Evolutionary conservation across 2,888 invertebrate genomes (phyloP).

Genomic region (Sussaba pulchella): DNA sequence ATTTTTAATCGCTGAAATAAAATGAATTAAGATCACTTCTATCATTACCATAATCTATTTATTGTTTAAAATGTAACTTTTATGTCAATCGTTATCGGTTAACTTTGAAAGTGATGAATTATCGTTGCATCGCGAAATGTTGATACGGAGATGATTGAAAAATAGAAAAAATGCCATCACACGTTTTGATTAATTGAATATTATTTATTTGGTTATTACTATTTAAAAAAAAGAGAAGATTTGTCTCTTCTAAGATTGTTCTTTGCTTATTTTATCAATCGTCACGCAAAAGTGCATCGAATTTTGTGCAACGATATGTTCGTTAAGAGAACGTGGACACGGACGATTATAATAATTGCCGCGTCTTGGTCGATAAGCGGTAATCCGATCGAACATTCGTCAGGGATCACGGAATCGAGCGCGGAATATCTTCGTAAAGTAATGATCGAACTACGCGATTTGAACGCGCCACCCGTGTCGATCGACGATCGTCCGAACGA

Average conservation of each 20-base stretch:
- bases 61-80: constrained; percentile 32
- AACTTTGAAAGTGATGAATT: background rate
- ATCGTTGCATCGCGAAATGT: background rate
- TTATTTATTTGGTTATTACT: background rate
- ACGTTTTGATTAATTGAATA: background rate
- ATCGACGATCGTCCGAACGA: constrained; percentile 11
- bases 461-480: constrained; percentile 69
- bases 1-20: background rate
- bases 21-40: background rate
- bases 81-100: background rate
- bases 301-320: constrained; percentile 44
- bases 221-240: too few relatives aligned
- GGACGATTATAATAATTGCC: constrained; percentile 57
- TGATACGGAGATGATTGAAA: background rate
- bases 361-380: constrained; percentile 48
- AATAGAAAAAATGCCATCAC: background rate
- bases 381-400: constrained; percentile 24
- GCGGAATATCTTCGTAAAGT: constrained; percentile 77
- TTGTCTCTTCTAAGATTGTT: too few relatives aligned
- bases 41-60: background rate
- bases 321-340: constrained; percentile 60
- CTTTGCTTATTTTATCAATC: background rate
- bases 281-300: constrained; percentile 1
- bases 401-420: constrained; percentile 74
- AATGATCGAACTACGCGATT: constrained; percentile 75